Base-by-base conservation (phyloP, 1,140 invertebrate genomes). In the Drosophila tsacasi region DNA sequence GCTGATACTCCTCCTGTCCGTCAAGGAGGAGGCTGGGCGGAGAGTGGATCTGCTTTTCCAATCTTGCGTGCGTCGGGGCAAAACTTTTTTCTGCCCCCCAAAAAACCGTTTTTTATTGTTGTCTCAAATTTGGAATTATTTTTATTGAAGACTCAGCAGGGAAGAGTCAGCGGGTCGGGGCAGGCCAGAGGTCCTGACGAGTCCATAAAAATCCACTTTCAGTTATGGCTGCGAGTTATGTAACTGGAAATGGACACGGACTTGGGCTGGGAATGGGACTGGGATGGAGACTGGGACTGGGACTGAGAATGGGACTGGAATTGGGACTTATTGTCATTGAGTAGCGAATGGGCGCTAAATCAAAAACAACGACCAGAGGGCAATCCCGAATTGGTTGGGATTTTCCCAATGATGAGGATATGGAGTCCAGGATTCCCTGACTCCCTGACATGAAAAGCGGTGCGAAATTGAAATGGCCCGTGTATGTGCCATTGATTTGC, bases 61-160 rank as follows among this genome's bases (percentile, higher is more conserved):
- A 65, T 65, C 54, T 75, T 27, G 42, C 35, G 35, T 27, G 42
- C 21, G 49, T 44, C 49, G 66, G 15, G 46, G 23, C 23, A 25
- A 27, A 30, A 50, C n/a, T 30, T 5, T 63, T 63, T 63, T 69
- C 67, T 50, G 64, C 46, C 73, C 44, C 52, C 23, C 10, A 9
- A 9, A 52, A 52, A 58, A 42, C 44, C 63, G 68, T 69, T 87
- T 71, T 86, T 83, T 80, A 83, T 83, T 87, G 84, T 83, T 86
- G 78, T 71, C 67, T 76, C 52, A 83, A 86, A 86, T 83, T 84
- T 87, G 79, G 85, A 86, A 87, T 86, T 86, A 83, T 87, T 85
- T 86, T 86, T 87, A 83, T 86, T 87, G 79, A 66, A 60, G 66
- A 62, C 25, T 42, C 62, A 40, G 60, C 27, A 58, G 50, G 44